phyloP scores from a whole-genome alignment of 2,113 vertebrate genomes.

The Xiphophorus couchianus region DNA sequence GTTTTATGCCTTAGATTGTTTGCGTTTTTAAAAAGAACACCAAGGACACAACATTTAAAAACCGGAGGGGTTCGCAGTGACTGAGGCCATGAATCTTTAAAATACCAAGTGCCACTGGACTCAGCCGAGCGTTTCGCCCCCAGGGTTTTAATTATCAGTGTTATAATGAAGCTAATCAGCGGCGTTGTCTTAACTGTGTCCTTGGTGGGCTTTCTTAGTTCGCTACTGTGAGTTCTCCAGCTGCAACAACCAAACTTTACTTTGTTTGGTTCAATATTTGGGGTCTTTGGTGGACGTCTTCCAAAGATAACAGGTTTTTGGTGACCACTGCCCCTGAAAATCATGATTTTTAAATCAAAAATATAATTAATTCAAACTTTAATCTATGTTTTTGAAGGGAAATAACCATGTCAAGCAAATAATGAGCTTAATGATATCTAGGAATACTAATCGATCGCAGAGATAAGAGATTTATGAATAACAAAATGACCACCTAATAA shows the following conservation, averaged over 20 bases:
- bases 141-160: constrained; percentile 19
- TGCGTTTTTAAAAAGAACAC: constrained; percentile 56
- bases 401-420: too few relatives aligned
- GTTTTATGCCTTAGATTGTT: constrained; percentile 68
- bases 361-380: too few relatives aligned
- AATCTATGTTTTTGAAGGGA: too few relatives aligned
- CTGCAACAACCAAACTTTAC: constrained; percentile 24
- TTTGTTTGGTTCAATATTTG: constrained; percentile 10
- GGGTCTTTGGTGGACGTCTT: not conserved
- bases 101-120: constrained; percentile 62
- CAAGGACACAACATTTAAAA: constrained; percentile 54
- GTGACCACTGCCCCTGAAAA: too few relatives aligned
- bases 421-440: too few relatives aligned
- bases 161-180: constrained; percentile 34
- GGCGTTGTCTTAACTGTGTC: constrained; percentile 40
- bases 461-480: too few relatives aligned
- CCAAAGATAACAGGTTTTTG: not conserved
- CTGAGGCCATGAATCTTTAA: constrained; percentile 44
- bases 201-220: constrained; percentile 60
- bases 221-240: constrained; percentile 5
- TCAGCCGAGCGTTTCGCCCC: constrained; percentile 13
- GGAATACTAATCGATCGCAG: too few relatives aligned
- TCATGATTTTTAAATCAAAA: too few relatives aligned
- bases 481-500: too few relatives aligned
- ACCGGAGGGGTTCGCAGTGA: not conserved